Evolutionary conservation across 2,797 vertebrate genomes (phyloP), one percentile per base, ranked within the genome.

Genomic region (Pipistrellus pipistrellus): DNA sequence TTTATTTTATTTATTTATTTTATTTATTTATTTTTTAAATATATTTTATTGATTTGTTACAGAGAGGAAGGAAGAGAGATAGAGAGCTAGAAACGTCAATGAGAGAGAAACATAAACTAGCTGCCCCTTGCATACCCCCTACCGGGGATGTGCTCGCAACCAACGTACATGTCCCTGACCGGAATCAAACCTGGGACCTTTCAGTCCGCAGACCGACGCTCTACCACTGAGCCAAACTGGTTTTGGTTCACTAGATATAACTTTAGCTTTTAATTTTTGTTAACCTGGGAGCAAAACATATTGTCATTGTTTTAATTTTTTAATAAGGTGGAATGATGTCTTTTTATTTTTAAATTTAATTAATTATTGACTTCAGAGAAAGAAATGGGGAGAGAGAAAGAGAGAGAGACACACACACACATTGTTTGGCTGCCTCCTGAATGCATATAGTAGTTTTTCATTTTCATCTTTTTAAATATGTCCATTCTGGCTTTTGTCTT

Each of bases 261-360:
- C 41, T 68, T 59, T 83, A 72, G 30, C 20, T 66, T 77, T 87
- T 41, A 38, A 57, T 7, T 92, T 95, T 88, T 95, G 44, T 62
- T 71, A 64, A 46, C 73, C 51, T 77, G 17, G 13, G 44, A 88
- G 71, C 18, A 71, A 64, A 83, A 55, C 7, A 51, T 25, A 15
- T 78, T 55, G 35, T 71, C 35, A 6, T 21, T 55, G 69, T 76
- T 87, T 90, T 38, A 66, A 41, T 68, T 88, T 83, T 83, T 87
- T 85, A 44, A 82, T 59, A 51, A 62, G 30, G 44, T 38, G 21
- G 18, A 88, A 55, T 44, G 8, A 80, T 75, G 72, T 15, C n/a
- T 66, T 66, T 18, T 66, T 8, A 32, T 32, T 66, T 64, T 64
- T 46, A 46, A 46, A 10, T 27, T 55, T 27, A 59, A 57, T 25